Evolutionary conservation across 2,113 vertebrate species (phyloP).

Genomic region (Athene noctua): DNA sequence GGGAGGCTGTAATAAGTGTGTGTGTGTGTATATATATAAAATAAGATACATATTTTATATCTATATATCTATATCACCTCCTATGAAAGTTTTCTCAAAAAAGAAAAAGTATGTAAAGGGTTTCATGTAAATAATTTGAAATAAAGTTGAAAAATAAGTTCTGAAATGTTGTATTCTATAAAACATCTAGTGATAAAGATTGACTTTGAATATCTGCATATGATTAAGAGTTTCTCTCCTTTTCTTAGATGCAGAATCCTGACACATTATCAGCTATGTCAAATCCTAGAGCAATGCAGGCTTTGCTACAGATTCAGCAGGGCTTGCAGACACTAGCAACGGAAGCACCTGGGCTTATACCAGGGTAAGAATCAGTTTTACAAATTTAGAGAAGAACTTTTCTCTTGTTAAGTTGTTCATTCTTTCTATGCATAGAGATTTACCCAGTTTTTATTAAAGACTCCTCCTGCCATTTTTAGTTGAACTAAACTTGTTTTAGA

Average conservation of each 20-base stretch:
- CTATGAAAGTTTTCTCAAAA: background rate
- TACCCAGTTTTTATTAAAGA: background rate
- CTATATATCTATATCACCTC: too few species aligned
- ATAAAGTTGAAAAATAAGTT: background rate
- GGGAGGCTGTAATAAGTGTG: too few species aligned
- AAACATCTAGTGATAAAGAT: background rate
- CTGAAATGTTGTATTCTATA: background rate
- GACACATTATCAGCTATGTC: constrained; percentile 88
- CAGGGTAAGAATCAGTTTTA: constrained; percentile 72
- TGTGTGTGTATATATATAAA: too few species aligned
- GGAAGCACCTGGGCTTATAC: constrained; percentile 86
- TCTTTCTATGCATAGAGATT: background rate
- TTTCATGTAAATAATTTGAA: background rate
- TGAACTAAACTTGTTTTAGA: background rate
- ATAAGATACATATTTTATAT: too few species aligned
- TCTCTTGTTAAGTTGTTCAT: background rate
- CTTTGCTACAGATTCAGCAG: constrained; percentile 89
- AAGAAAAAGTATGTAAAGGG: background rate
- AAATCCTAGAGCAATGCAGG: constrained; percentile 90
- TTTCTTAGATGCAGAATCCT: constrained; percentile 86
- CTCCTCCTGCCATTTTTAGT: background rate
- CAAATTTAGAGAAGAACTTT: background rate
- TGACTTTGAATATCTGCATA: background rate
- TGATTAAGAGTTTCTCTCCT: constrained; percentile 27
- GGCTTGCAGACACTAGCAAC: constrained; percentile 87